Conservation (phyloP, 2,888 invertebrate genomes). For the Chrysolina americana region DNA sequence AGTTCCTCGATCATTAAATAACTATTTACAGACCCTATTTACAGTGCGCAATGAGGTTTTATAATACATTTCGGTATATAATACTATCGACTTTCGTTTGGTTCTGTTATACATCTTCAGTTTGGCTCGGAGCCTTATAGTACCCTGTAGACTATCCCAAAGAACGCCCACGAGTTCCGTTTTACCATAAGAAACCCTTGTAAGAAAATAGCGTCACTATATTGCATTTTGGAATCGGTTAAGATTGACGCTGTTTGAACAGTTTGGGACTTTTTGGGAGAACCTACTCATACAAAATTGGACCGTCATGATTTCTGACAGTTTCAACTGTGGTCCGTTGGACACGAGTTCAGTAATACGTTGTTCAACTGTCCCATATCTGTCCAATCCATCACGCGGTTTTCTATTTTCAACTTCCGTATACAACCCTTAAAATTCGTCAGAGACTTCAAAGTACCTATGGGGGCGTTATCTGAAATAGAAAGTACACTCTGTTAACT, state of each 20-base stretch:
- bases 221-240: no score
- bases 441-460: conserved; percentile 77
- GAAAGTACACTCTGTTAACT: no score
- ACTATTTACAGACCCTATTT: conserved; percentile 55
- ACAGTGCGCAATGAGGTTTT: conserved; percentile 50
- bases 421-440: conserved; percentile 96
- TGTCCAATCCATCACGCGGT: conserved; percentile 83
- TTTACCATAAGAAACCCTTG: no score
- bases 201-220: no score
- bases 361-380: conserved; percentile 87
- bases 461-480: conserved; percentile 79
- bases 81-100: conserved; percentile 36
- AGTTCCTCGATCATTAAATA: conserved; percentile 51
- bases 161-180: not conserved
- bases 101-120: conserved; percentile 28
- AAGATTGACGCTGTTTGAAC: no score
- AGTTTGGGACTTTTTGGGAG: not conserved
- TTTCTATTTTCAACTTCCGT: conserved; percentile 85
- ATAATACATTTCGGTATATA: conserved; percentile 47
- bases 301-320: not conserved
- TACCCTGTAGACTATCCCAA: not conserved
- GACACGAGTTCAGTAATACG: conserved; percentile 89
- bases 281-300: not conserved
- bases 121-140: not conserved
- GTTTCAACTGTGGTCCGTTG: conserved; percentile 61